These are phyloP conservation scores for Montipora foliosa DNA, from an alignment of 64 coral and sea anemone species.

Conservation along the genomic window DNA sequence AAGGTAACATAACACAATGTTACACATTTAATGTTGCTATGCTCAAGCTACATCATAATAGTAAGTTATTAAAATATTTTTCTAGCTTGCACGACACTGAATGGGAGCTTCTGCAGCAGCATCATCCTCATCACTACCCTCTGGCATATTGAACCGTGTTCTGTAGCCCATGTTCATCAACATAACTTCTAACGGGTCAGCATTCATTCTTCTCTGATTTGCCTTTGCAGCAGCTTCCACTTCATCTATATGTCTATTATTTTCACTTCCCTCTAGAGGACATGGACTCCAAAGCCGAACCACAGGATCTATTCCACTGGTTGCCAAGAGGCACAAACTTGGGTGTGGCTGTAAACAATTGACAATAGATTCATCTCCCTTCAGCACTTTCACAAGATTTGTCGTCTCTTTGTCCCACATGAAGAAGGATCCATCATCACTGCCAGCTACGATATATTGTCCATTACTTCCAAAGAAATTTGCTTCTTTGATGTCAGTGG, in stretches of 20 bases:
- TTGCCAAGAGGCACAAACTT: slow-evolving; percentile 89
- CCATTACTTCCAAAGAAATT: slow-evolving; percentile 98
- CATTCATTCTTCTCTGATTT: slow-evolving; percentile 99
- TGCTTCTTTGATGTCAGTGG: slow-evolving; percentile 98
- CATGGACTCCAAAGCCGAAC: slow-evolving; percentile 91
- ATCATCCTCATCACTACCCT: slow-evolving; percentile 81
- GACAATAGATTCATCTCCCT: slow-evolving; percentile 98
- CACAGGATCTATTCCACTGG: slow-evolving; percentile 99
- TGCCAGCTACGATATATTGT: slow-evolving; percentile 96
- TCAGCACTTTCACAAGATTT: slow-evolving; percentile 91
- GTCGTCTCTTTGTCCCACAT: slow-evolving; percentile 95
- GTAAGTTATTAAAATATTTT: background rate
- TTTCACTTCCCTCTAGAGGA: slow-evolving; percentile 62
- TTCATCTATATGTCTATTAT: slow-evolving; percentile 78
- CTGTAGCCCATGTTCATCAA: slow-evolving; percentile 98
- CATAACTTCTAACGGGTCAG: slow-evolving; percentile 98
- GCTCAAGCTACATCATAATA: background rate
- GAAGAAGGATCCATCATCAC: slow-evolving; percentile 98
- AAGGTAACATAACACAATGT: background rate
- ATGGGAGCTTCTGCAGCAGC: slow-evolving; percentile 67
- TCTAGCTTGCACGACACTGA: slow-evolving; percentile 76
- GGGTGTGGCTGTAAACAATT: slow-evolving; percentile 99
- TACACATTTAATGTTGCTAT: background rate
- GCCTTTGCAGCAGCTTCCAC: slow-evolving; percentile 94
- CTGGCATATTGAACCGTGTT: slow-evolving; percentile 72